Conservation (phyloP, 2,888 invertebrate genomes). For the Conus canariensis region DNA sequence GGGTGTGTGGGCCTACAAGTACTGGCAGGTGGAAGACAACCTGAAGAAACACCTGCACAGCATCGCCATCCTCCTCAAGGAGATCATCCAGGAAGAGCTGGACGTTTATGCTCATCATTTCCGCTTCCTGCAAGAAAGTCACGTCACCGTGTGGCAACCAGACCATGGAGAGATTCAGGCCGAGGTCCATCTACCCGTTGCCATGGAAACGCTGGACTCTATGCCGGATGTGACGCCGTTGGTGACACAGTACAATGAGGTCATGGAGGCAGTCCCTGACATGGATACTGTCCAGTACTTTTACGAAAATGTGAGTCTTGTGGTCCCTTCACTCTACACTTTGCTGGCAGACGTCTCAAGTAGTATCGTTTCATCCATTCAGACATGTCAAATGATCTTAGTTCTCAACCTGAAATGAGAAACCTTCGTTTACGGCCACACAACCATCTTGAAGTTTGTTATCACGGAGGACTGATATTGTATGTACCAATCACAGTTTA, state of each 20-base stretch:
- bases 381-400: too few relatives aligned
- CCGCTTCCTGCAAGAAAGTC: conserved; percentile 32
- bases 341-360: too few relatives aligned
- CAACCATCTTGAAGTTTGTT: too few relatives aligned
- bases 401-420: too few relatives aligned
- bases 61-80: conserved; percentile 50
- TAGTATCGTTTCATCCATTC: too few relatives aligned
- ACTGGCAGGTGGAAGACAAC: conserved; percentile 64
- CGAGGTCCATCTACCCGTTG: conserved; percentile 12
- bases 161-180: conserved; percentile 33
- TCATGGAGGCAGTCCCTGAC: not conserved
- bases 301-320: conserved; percentile 11
- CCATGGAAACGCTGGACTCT: conserved; percentile 55
- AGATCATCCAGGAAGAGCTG: conserved; percentile 57
- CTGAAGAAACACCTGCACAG: conserved; percentile 54
- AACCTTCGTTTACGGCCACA: too few relatives aligned
- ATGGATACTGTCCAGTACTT: conserved; percentile 29
- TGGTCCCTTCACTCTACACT: too few relatives aligned
- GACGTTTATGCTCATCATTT: conserved; percentile 45
- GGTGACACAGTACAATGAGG: conserved; percentile 39
- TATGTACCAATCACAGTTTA: too few relatives aligned
- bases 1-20: conserved; percentile 64
- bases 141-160: conserved; percentile 43
- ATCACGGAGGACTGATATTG: too few relatives aligned
- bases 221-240: conserved; percentile 56